Conservation (phyloP, 2,113 vertebrate genomes). For the Anarhynchus alexandrinus region DNA sequence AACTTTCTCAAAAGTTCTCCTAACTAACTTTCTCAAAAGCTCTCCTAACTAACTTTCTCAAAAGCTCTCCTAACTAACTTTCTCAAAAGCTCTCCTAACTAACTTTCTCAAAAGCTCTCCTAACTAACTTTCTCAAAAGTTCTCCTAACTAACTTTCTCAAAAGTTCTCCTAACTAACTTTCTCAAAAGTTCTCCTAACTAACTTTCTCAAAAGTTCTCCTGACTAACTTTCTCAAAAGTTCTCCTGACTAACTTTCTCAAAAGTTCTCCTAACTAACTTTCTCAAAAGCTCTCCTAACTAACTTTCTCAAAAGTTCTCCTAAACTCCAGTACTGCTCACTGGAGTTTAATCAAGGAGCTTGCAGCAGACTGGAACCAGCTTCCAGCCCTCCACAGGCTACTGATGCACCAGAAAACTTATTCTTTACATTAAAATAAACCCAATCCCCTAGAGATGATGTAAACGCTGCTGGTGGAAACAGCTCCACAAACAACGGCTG, state of each 20-base stretch:
- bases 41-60: too few relatives aligned
- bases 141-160: too few relatives aligned
- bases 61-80: too few relatives aligned
- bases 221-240: too few relatives aligned
- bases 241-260: too few relatives aligned
- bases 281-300: not conserved
- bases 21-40: too few relatives aligned
- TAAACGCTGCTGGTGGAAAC: accelerated
- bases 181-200: not conserved
- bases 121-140: not conserved
- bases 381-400: not conserved
- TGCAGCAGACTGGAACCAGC: not conserved
- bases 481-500: not conserved
- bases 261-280: too few relatives aligned
- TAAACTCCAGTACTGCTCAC: not conserved
- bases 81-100: not conserved
- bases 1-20: too few relatives aligned
- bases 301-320: not conserved
- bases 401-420: not conserved
- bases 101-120: too few relatives aligned
- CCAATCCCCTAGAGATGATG: not conserved
- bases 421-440: not conserved
- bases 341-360: not conserved
- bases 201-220: too few relatives aligned
- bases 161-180: too few relatives aligned